A percentile compares a stretch with the other conserved stretches of the same genome.
Evolutionary conservation across 2,888 invertebrate genomes (phyloP).

Genomic region (Macrosoma leucophasiata): DNA sequence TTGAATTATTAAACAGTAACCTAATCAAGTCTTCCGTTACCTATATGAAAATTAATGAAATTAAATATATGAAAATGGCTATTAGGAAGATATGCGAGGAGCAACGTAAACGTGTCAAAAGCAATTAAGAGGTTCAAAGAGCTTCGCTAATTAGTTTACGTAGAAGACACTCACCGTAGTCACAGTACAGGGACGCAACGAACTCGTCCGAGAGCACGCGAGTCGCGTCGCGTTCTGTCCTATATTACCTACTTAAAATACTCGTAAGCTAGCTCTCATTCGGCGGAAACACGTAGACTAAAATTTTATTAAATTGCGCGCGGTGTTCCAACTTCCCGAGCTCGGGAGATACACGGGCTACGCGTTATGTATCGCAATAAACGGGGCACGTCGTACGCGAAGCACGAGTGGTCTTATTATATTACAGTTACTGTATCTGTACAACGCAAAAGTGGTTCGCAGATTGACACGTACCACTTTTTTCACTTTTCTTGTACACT

Average conservation of each 20-base stretch:
- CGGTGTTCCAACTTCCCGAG: slow-evolving; percentile 7
- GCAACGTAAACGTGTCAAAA: slow-evolving; percentile 47
- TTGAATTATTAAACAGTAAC: too few relatives aligned
- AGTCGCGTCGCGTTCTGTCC: slow-evolving; percentile 5
- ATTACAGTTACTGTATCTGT: too few relatives aligned
- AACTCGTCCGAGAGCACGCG: too few relatives aligned
- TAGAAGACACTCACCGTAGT: slow-evolving; percentile 28
- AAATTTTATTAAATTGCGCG: slow-evolving; percentile 12
- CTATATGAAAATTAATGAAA: too few relatives aligned
- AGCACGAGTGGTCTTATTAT: slow-evolving; percentile 7
- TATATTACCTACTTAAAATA: slow-evolving; percentile 11
- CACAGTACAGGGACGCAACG: too few relatives aligned
- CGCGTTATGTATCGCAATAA: slow-evolving; percentile 10
- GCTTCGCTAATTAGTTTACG: slow-evolving; percentile 46
- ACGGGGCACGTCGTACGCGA: slow-evolving; percentile 4
- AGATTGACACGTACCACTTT: too few relatives aligned
- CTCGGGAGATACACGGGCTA: neutral
- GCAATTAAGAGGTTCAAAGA: slow-evolving; percentile 48
- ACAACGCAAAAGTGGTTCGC: too few relatives aligned
- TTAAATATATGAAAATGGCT: too few relatives aligned
- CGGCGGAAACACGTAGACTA: slow-evolving; percentile 3
- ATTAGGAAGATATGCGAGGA: slow-evolving; percentile 22
- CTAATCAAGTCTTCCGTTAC: too few relatives aligned
- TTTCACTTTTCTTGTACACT: too few relatives aligned
- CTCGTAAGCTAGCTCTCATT: slow-evolving; percentile 5